Base-by-base conservation (phyloP, 2,113 vertebrate genomes). In the Orientallactaga bullata region DNA sequence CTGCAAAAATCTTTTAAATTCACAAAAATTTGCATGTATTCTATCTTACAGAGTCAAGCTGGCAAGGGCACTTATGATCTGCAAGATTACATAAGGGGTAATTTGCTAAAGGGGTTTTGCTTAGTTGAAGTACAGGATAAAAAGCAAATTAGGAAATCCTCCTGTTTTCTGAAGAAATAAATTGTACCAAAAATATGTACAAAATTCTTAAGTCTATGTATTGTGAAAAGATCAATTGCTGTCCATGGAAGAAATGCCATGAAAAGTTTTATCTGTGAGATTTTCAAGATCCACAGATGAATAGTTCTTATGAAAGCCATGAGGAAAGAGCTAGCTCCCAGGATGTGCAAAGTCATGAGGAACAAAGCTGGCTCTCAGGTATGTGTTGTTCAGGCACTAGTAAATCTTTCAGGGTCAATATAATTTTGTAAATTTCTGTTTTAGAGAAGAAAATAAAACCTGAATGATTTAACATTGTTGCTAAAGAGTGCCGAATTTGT, bases 141-240 rank as follows among this genome's bases (percentile, higher is more conserved):
- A 94, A 95, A 98, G 95, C 98, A 98, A 98, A 99, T 98, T 98
- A 98, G 98, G 97, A 98, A 98, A 98, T 98, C 97, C 94, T 95
- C 94, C 96, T 98, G 95, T 98, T 92, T 97, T 98, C 98, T 98
- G 97, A 97, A 98, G 96, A 98, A 97, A 97, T 98, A 97, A 98
- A 98, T 98, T 98, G 97, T 98, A 99, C 99, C 98, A 99, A 99
- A 99, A 97, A 97, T 98, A 96, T 99, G 99, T 98, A 99, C 99
- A 99, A 99, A 98, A 96, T 97, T 97, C 98, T 97, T 98, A 95
- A 93, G 95, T 95, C 97, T 98, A 98, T 95, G 39, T 97, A 97
- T 94, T 97, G 97, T 97, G 97, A 97, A 96, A 97, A 97, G 97
- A 94, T 97, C 96, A 95, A 88, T 95, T 95, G 95, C 97, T 96